Evolutionary conservation across 2,797 vertebrate species (phyloP).

Genomic region (Mormyrus proboscirostris): DNA sequence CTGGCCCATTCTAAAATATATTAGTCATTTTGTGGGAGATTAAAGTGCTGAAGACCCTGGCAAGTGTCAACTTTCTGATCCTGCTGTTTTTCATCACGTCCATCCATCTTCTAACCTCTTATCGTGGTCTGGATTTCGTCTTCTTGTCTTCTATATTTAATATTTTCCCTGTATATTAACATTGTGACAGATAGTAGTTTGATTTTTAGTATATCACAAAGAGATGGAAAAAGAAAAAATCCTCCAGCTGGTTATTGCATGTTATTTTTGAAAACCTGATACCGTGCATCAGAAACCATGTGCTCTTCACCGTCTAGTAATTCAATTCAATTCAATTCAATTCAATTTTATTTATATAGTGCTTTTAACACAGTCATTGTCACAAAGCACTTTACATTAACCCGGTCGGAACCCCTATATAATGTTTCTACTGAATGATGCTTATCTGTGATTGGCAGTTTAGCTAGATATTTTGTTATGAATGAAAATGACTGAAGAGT

Average conservation of each 20-base stretch:
- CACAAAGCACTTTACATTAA: no score
- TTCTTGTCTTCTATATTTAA: neutral
- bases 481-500: neutral
- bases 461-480: neutral
- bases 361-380: no score
- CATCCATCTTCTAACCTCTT: neutral
- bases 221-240: neutral
- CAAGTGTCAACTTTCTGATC: neutral
- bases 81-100: neutral
- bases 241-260: neutral
- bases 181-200: neutral
- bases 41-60: neutral
- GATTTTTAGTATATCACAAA: neutral
- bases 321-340: no score
- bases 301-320: neutral
- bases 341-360: no score
- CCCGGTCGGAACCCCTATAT: no score
- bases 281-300: neutral
- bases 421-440: neutral
- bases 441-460: neutral
- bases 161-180: neutral
- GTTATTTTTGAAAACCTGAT: neutral
- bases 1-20: neutral
- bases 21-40: conserved; percentile 7
- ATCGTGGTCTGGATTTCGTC: neutral